phyloP scores from a whole-genome alignment of 2,888 invertebrate species.

The Cryptophagus acutangulus region DNA sequence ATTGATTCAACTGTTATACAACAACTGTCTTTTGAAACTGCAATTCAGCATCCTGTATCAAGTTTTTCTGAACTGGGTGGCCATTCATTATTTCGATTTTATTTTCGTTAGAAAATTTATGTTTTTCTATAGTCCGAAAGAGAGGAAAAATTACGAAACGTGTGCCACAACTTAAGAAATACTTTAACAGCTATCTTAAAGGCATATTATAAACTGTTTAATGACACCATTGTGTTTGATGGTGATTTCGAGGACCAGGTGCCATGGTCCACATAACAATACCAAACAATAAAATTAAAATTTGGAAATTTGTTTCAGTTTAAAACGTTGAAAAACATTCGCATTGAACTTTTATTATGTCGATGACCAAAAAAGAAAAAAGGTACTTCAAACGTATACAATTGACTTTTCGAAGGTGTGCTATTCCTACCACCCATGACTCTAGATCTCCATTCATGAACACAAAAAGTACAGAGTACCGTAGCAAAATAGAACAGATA shows the following conservation, averaged over 20 bases:
- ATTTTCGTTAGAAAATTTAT: not conserved
- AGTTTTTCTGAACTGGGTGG: constrained; percentile 34
- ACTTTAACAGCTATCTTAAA: not conserved
- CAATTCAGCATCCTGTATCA: constrained; percentile 26
- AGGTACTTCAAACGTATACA: constrained; percentile 16
- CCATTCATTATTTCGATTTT: constrained; percentile 35
- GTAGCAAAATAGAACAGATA: constrained; percentile 38
- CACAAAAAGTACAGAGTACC: constrained; percentile 36
- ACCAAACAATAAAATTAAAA: constrained; percentile 38
- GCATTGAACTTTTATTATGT: constrained; percentile 17
- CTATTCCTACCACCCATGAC: too few relatives aligned
- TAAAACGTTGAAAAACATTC: constrained; percentile 30
- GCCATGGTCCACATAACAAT: constrained; percentile 30
- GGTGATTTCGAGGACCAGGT: constrained; percentile 32
- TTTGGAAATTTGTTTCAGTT: constrained; percentile 43
- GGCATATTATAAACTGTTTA: constrained; percentile 1
- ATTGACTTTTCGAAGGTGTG: constrained; percentile 24
- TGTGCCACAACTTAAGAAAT: constrained; percentile 4
- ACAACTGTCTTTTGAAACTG: constrained; percentile 31
- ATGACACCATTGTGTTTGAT: constrained; percentile 3
- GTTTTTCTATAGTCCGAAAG: too few relatives aligned
- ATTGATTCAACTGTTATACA: constrained; percentile 37
- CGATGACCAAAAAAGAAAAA: constrained; percentile 14
- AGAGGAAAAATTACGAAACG: constrained; percentile 1
- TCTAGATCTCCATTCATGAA: constrained; percentile 30